Evolutionary conservation across 2,888 invertebrate species (phyloP).

Genomic region (Andrena marginata): DNA sequence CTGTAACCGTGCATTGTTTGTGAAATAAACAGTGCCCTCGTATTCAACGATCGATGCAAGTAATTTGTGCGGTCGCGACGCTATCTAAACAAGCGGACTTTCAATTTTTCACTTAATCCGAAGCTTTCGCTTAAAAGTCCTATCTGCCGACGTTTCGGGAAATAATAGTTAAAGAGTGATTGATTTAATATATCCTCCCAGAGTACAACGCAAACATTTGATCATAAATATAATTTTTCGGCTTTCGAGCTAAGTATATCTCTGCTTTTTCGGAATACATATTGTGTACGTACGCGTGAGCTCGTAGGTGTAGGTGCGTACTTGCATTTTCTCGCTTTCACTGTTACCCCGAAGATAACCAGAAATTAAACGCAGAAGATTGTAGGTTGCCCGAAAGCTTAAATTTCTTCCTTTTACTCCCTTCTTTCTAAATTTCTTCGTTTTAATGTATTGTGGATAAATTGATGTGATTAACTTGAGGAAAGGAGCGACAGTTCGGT

Average conservation of each 20-base stretch:
- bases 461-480: neutral
- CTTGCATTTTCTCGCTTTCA: neutral
- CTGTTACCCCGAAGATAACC: slow-evolving; percentile 1
- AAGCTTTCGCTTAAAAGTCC: slow-evolving; percentile 3
- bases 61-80: slow-evolving; percentile 6
- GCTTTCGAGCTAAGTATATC: slow-evolving; percentile 4
- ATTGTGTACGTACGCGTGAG: neutral
- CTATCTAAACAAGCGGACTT: neutral
- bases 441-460: neutral
- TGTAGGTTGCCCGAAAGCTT: slow-evolving; percentile 2
- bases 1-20: slow-evolving; percentile 5
- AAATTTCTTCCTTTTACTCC: neutral
- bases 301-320: neutral
- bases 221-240: neutral
- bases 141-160: neutral
- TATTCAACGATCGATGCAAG: slow-evolving; percentile 17
- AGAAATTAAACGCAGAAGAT: slow-evolving; percentile 3
- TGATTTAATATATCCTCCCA: neutral
- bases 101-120: neutral
- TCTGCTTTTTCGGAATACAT: neutral
- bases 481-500: neutral
- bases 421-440: neutral
- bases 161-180: neutral
- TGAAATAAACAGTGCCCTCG: slow-evolving; percentile 20
- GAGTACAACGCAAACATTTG: slow-evolving; percentile 9